phyloP scores from a whole-genome alignment of 2,113 vertebrate genomes.

The Psettodes erumei region DNA sequence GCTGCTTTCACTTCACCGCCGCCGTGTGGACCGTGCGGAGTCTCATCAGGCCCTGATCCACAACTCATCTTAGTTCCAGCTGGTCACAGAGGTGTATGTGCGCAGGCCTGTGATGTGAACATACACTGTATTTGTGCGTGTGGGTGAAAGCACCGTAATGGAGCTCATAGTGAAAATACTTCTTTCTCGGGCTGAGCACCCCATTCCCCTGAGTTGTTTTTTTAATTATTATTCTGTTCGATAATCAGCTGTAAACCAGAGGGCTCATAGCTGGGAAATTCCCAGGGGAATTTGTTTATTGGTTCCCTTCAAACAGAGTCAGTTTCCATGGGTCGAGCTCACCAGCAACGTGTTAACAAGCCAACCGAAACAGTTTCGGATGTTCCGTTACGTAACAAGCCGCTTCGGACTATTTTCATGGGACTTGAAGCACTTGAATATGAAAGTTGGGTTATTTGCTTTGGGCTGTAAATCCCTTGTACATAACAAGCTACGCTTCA shows the following conservation, averaged over 20 bases:
- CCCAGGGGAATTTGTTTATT: conserved; percentile 30
- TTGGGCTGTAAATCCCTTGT: neutral
- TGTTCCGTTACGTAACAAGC: neutral
- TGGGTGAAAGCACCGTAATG: neutral
- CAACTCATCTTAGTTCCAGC: neutral
- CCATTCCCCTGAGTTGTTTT: neutral
- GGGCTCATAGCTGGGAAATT: conserved; percentile 33
- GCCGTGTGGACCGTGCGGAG: neutral
- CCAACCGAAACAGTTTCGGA: conserved; percentile 4
- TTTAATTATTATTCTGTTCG: neutral
- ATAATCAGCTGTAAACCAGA: conserved; percentile 16
- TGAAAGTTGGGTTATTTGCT: neutral
- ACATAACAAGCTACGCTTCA: neutral
- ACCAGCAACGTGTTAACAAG: neutral
- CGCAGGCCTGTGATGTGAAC: neutral
- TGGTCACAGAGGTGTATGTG: neutral
- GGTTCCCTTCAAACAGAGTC: conserved; percentile 24
- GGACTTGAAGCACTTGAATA: neutral
- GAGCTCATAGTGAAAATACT: neutral
- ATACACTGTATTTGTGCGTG: neutral
- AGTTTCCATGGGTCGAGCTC: conserved; percentile 31
- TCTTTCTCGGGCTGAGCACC: neutral
- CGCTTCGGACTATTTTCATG: neutral
- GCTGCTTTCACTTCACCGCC: conserved; percentile 18
- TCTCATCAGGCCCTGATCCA: neutral